Percentiles rank a stretch among this genome's conserved stretches.
Evolutionary conservation across 2,888 invertebrate genomes (phyloP).

Genomic region (Deilephila porcellus): DNA sequence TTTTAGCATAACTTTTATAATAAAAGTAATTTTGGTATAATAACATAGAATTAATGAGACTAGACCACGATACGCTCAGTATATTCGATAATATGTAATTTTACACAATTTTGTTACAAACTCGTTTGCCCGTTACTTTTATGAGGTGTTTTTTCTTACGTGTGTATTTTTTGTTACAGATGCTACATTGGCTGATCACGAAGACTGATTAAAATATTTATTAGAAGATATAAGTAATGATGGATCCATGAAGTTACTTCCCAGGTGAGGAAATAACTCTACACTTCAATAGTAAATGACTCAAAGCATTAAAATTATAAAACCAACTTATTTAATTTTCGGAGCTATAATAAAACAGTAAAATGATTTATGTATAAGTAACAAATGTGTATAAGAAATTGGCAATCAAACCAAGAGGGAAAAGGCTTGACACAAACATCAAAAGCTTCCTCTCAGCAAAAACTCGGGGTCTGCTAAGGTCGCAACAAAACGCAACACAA

Average conservation of each 20-base stretch:
- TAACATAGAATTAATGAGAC: slow-evolving; percentile 57
- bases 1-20: slow-evolving; percentile 56
- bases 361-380: too few relatives aligned
- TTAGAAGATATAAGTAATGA: slow-evolving; percentile 71
- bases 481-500: slow-evolving; percentile 5
- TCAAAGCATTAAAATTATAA: background rate
- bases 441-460: background rate
- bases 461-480: background rate
- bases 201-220: slow-evolving; percentile 79
- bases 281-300: slow-evolving; percentile 3
- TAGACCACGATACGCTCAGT: slow-evolving; percentile 50
- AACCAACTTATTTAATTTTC: background rate
- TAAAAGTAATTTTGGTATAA: slow-evolving; percentile 66
- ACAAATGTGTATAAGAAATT: too few relatives aligned
- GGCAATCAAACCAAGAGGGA: too few relatives aligned
- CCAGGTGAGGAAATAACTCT: slow-evolving; percentile 58
- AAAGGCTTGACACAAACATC: background rate
- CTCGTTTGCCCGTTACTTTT: slow-evolving; percentile 50
- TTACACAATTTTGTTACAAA: slow-evolving; percentile 54
- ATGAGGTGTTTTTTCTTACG: slow-evolving; percentile 45
- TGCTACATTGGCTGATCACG: slow-evolving; percentile 68
- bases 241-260: slow-evolving; percentile 66
- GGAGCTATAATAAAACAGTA: too few relatives aligned
- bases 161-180: slow-evolving; percentile 71
- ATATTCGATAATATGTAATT: slow-evolving; percentile 56